phyloP scores from a whole-genome alignment of 2,113 vertebrate genomes.

The human region GRCh38 chr17:72150501-72151000 shows the following conservation, averaged over 20 bases:
- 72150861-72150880: background rate
- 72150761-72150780: background rate
- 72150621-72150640: background rate
- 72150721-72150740: background rate
- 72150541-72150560: rapidly evolving
- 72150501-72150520: background rate
- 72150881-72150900: background rate
- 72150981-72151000: too few relatives aligned
- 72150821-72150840: background rate
- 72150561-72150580: background rate
- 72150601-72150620: background rate
- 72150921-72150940: background rate
- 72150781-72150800: slow-evolving; percentile 5
- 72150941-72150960: background rate
- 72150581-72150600: background rate
- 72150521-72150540: rapidly evolving
- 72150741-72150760: background rate
- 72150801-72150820: background rate
- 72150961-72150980: background rate
- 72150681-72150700: background rate
- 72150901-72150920: background rate
- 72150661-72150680: background rate
- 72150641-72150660: background rate
- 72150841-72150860: slow-evolving; percentile 7
- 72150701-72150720: background rate